phyloP scores from a whole-genome alignment of 2,888 invertebrate species.

The Protophormia terraenovae region DNA sequence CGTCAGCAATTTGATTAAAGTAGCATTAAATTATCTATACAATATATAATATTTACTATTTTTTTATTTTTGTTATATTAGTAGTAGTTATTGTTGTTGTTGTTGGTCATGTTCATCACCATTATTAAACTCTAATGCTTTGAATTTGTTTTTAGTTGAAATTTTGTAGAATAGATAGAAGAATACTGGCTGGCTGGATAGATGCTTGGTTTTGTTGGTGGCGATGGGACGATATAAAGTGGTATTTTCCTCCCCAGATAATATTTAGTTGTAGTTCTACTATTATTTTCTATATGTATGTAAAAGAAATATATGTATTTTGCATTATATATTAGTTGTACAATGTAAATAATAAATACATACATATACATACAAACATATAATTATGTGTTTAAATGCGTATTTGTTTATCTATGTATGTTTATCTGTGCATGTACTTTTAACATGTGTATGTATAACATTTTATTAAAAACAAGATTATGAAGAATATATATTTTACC shows the following conservation, averaged over 20 bases:
- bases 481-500: slow-evolving; percentile 37
- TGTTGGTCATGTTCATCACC: background rate
- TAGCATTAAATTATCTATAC: slow-evolving; percentile 35
- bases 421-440: background rate
- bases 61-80: background rate
- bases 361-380: background rate
- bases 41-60: background rate
- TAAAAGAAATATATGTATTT: slow-evolving; percentile 14
- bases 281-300: background rate
- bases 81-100: background rate
- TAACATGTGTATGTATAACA: background rate
- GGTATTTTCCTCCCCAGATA: slow-evolving; percentile 26
- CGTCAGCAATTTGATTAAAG: slow-evolving; percentile 46
- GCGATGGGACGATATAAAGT: slow-evolving; percentile 10
- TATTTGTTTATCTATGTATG: background rate
- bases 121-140: background rate
- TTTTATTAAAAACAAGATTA: slow-evolving; percentile 19
- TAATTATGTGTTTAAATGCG: background rate
- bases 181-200: background rate
- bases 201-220: background rate
- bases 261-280: slow-evolving; percentile 7
- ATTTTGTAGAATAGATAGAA: background rate
- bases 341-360: slow-evolving; percentile 33
- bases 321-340: slow-evolving; percentile 20
- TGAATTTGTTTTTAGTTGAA: too few species aligned